A percentile compares a stretch with the other conserved stretches of the same genome.
Conservation (phyloP, 2,888 invertebrate species). For the Cataglyphis albicans region DNA sequence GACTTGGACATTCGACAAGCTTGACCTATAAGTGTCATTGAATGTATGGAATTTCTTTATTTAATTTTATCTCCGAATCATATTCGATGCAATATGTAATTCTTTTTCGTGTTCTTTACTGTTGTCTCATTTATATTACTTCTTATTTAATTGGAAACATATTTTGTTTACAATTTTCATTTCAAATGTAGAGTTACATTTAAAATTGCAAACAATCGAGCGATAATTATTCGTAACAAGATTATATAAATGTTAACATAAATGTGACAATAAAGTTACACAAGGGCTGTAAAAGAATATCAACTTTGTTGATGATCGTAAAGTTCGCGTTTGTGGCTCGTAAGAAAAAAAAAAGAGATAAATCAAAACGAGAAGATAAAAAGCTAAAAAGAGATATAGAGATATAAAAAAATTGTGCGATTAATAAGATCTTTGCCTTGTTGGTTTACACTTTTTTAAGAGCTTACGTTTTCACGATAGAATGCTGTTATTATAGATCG, state of each 20-base stretch:
- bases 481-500: conserved; percentile 50
- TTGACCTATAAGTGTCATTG: conserved; percentile 15
- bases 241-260: conserved; percentile 49
- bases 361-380: conserved; percentile 54
- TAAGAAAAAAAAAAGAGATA: conserved; percentile 14
- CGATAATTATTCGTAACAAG: conserved; percentile 37
- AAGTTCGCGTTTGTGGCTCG: neutral
- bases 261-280: conserved; percentile 50
- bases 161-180: neutral
- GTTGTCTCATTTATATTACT: neutral
- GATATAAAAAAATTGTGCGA: conserved; percentile 25
- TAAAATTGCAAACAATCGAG: conserved; percentile 30
- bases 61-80: neutral
- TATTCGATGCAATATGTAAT: neutral
- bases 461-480: conserved; percentile 59
- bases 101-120: neutral
- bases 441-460: conserved; percentile 64
- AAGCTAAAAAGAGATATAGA: neutral
- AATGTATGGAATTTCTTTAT: neutral
- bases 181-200: conserved; percentile 2
- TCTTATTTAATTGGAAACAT: neutral
- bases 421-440: conserved; percentile 45
- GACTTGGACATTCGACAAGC: conserved; percentile 10
- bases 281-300: conserved; percentile 25
- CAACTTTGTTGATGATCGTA: conserved; percentile 6